Conservation (phyloP, 2,797 vertebrate genomes). For the Xenopus petersii region DNA sequence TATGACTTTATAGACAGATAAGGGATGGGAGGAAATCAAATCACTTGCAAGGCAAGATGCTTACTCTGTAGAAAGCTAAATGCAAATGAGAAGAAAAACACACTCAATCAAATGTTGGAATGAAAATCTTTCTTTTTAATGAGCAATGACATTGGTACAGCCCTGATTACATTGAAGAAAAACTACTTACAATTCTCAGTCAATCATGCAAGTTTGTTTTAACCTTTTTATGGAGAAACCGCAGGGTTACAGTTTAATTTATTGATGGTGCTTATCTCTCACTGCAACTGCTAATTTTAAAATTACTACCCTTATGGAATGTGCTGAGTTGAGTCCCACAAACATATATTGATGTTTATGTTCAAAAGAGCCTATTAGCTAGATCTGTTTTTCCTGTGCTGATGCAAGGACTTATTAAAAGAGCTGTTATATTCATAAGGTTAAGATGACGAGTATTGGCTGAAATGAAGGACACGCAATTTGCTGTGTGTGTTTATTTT, state of each 20-base stretch:
- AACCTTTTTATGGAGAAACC: slow-evolving; percentile 72
- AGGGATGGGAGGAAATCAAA: slow-evolving; percentile 57
- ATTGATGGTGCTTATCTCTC: slow-evolving; percentile 64
- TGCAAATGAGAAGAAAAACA: slow-evolving; percentile 71
- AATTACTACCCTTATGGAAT: slow-evolving; percentile 63
- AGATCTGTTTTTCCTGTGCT: slow-evolving; percentile 33
- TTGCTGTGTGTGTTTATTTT: slow-evolving; percentile 38
- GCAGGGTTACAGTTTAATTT: slow-evolving; percentile 64
- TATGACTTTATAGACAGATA: slow-evolving; percentile 59
- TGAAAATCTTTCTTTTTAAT: slow-evolving; percentile 77
- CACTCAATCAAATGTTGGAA: slow-evolving; percentile 72
- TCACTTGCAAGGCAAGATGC: slow-evolving; percentile 71
- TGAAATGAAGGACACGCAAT: slow-evolving; percentile 34
- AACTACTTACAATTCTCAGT: slow-evolving; percentile 77
- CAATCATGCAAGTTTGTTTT: slow-evolving; percentile 78
- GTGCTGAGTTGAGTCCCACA: slow-evolving; percentile 61
- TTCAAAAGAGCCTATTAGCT: slow-evolving; percentile 58
- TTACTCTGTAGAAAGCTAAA: slow-evolving; percentile 70
- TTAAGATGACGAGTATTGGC: slow-evolving; percentile 21
- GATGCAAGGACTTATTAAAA: slow-evolving; percentile 47
- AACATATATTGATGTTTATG: slow-evolving; percentile 65
- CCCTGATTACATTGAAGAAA: slow-evolving; percentile 76
- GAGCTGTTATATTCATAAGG: slow-evolving; percentile 27
- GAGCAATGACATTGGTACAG: slow-evolving; percentile 70
- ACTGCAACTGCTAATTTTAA: slow-evolving; percentile 65